A percentile compares a stretch with the other conserved stretches of the same genome.
These are phyloP conservation scores for Apomyelois bistriatella DNA, from an alignment of 2,888 invertebrate genomes.

Conservation along the genomic window DNA sequence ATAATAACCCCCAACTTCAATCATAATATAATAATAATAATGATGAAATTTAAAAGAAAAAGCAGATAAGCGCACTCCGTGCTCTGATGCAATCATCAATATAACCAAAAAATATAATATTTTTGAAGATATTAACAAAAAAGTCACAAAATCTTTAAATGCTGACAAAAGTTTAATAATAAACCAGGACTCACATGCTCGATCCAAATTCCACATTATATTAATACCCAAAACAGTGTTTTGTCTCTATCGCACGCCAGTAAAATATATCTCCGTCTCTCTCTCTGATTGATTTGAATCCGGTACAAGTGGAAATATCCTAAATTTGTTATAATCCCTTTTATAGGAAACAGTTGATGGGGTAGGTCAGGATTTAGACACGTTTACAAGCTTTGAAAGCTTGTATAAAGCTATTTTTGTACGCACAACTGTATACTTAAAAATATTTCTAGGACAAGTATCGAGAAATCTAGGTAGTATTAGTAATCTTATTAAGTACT, in stretches of 20 bases:
- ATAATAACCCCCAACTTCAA: no score
- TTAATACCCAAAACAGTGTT: constrained; percentile 3
- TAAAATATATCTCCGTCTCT: background rate
- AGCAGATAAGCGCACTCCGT: no score
- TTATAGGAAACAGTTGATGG: background rate
- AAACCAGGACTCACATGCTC: background rate
- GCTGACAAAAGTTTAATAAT: constrained; percentile 1
- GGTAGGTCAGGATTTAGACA: background rate
- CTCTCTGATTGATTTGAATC: constrained; percentile 5
- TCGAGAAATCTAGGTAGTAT: no score
- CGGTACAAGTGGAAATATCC: background rate
- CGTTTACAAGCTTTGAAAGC: background rate
- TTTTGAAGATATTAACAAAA: no score
- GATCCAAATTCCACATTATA: constrained; percentile 10
- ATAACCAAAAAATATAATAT: no score
- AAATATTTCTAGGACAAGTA: no score
- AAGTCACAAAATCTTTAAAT: background rate
- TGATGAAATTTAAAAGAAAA: no score
- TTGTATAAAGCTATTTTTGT: no score
- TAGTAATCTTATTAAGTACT: no score
- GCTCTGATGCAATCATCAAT: no score
- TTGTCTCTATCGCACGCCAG: background rate
- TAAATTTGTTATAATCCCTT: background rate
- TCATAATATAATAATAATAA: no score
- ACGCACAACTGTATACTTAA: no score